Evolutionary conservation across 2,113 vertebrate species (phyloP).

Genomic region (Aegotheles bennettii): DNA sequence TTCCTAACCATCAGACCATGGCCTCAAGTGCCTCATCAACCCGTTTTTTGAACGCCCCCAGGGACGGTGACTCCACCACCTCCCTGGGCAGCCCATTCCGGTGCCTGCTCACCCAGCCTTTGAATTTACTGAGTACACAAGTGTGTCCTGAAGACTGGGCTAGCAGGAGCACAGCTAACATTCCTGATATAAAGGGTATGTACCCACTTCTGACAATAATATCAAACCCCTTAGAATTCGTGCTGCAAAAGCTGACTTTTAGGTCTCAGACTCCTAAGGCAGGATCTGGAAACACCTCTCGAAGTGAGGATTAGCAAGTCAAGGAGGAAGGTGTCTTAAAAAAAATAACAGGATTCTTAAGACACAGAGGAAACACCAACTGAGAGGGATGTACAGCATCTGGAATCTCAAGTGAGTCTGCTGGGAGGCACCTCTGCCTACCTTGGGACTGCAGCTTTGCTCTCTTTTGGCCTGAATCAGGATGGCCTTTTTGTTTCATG

Average conservation of each 20-base stretch:
- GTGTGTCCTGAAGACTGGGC: accelerated
- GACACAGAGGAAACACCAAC: neutral
- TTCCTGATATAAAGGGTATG: neutral
- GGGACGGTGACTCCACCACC: too few relatives aligned
- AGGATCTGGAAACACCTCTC: neutral
- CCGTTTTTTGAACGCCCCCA: too few relatives aligned
- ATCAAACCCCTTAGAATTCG: neutral
- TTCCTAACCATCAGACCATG: too few relatives aligned
- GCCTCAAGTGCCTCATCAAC: too few relatives aligned
- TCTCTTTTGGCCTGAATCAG: neutral
- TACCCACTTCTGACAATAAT: neutral
- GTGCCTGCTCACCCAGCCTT: neutral
- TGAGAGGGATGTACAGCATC: neutral
- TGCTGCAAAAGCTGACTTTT: neutral
- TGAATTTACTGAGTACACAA: neutral
- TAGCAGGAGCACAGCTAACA: neutral
- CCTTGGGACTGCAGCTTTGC: neutral
- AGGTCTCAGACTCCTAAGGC: neutral
- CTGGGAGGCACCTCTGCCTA: neutral
- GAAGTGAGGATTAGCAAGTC: neutral
- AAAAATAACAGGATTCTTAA: neutral
- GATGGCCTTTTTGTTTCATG: neutral
- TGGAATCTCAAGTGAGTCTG: neutral
- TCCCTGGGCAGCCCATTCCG: too few relatives aligned
- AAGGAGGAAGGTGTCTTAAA: neutral